Conservation (phyloP, 2,888 invertebrate genomes). For the Drosophila koepferae region DNA sequence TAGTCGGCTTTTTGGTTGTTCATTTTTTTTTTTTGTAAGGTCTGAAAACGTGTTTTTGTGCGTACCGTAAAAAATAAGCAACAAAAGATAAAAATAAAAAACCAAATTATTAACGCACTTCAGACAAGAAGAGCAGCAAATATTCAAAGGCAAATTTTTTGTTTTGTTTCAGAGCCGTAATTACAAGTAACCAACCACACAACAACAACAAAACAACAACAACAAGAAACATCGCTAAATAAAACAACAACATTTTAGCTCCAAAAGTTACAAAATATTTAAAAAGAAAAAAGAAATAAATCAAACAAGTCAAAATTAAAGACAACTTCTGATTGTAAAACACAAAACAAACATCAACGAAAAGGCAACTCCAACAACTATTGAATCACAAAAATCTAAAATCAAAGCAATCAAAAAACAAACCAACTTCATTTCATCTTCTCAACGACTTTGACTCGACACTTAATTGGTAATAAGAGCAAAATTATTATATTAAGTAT, state of each 20-base stretch:
- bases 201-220: conserved; percentile 40
- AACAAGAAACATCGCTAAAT: conserved; percentile 31
- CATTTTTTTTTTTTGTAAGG: not conserved
- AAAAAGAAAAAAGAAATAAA: conserved; percentile 25
- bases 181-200: conserved; percentile 56
- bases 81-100: not conserved
- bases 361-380: conserved; percentile 38
- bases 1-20: conserved; percentile 22
- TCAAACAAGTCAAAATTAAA: conserved; percentile 27
- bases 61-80: conserved; percentile 5
- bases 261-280: conserved; percentile 30
- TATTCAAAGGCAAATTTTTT: conserved; percentile 60
- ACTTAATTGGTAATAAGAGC: conserved; percentile 80
- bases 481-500: conserved; percentile 73
- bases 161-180: conserved; percentile 73
- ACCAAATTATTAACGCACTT: conserved; percentile 50
- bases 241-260: conserved; percentile 39
- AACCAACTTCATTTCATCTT: conserved; percentile 60
- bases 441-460: conserved; percentile 78
- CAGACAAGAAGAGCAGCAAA: conserved; percentile 49
- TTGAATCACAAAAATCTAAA: conserved; percentile 25
- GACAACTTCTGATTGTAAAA: conserved; percentile 27
- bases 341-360: conserved; percentile 37
- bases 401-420: conserved; percentile 9
- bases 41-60: conserved; percentile 63